phyloP scores from a whole-genome alignment of 2,113 vertebrate species.

The Mungos mungo region DNA sequence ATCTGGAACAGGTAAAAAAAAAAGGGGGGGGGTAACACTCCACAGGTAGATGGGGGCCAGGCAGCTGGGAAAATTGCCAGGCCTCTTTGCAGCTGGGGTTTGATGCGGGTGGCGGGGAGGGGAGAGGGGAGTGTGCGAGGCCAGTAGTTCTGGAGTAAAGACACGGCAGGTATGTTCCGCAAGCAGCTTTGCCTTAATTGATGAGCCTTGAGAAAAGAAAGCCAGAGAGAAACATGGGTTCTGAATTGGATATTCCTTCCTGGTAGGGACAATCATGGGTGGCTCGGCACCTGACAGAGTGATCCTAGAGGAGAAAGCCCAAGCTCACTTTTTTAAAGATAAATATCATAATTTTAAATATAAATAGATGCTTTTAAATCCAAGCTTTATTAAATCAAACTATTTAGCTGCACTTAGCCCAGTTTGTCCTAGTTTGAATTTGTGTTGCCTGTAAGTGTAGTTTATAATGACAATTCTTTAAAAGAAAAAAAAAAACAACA shows the following conservation, averaged over 20 bases:
- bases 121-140: not conserved
- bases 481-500: not conserved
- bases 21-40: too few relatives aligned
- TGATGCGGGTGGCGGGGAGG: rapidly evolving
- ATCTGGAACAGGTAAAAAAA: not conserved
- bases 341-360: conserved; percentile 29
- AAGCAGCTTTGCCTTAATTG: not conserved
- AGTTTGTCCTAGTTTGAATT: not conserved
- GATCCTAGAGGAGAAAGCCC: not conserved
- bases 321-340: not conserved
- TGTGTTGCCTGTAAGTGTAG: not conserved
- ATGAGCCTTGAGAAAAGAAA: conserved; percentile 7
- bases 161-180: rapidly evolving
- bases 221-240: not conserved
- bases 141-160: not conserved
- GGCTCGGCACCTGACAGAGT: not conserved
- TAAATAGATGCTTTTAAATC: conserved; percentile 50
- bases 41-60: not conserved
- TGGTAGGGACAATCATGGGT: not conserved
- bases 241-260: not conserved
- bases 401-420: not conserved
- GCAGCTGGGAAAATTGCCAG: not conserved
- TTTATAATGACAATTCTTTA: conserved; percentile 50
- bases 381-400: conserved; percentile 40
- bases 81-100: not conserved